Evolutionary conservation across 2,797 vertebrate genomes (phyloP), one percentile per base, ranked within the genome.

Genomic region (Arvicola amphibius): DNA sequence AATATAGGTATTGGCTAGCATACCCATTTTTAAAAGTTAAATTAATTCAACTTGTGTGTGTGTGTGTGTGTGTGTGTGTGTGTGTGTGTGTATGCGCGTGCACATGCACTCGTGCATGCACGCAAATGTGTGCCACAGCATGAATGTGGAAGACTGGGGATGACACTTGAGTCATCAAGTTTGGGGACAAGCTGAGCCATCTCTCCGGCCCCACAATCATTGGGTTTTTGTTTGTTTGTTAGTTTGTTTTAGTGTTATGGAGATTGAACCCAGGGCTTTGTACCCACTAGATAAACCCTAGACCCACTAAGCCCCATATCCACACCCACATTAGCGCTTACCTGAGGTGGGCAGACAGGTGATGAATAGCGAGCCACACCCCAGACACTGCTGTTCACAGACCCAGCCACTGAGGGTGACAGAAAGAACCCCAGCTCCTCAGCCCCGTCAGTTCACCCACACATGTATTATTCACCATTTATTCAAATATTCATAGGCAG

Each of bases 401-500:
- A 0, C 40, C 19, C n/a, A 9, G 7, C 2, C 73, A 86, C 90
- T 6, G 23, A 89, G 89, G 37, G 56, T 27, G 5, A 79, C n/a
- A 53, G 86, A 67, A 56, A 67, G 92, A 86, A 6, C 48, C 34
- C 81, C 12, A 29, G 9, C 34, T 53, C 88, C 90, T 61, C 43
- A 40, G 12, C 6, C 53, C 79, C 4, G 46, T 43, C 21, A 32
- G 7, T 61, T 76, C 94, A 65, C 63, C 83, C 56, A 56, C 61
- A 74, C 43, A 37, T 92, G 63, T 7, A 89, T 95, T 89, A 95
- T 94, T 92, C 92, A 96, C 90, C 27, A 0, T 69, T 61, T 89
- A 65, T 59, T 97, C 91, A 95, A 94, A 97, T 96, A 95, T 96
- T 94, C 79, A 94, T 65, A 83, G 88, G 94, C 81, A 74, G 48